These are phyloP conservation scores for Sipunculus nudus DNA, from an alignment of 2,888 invertebrate genomes.

Conservation along the genomic window DNA sequence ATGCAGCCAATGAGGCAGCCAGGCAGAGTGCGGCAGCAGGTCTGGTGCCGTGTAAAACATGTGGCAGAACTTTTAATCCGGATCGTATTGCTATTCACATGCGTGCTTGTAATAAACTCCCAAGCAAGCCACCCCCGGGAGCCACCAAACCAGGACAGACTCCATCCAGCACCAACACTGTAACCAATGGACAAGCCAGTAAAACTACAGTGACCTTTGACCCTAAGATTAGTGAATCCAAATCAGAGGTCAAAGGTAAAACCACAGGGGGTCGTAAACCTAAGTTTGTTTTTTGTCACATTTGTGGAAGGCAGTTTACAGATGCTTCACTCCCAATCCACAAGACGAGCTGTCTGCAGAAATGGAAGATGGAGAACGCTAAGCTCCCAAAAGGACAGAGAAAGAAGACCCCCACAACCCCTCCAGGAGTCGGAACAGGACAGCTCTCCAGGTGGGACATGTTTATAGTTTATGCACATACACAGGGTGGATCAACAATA, in stretches of 20 bases:
- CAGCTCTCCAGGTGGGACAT: too few species aligned
- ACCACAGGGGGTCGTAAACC: too few species aligned
- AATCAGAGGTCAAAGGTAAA: too few species aligned
- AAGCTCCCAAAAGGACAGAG: slow-evolving; percentile 66
- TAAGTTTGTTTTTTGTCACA: slow-evolving; percentile 69
- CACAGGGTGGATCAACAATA: too few species aligned
- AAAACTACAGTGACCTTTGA: too few species aligned
- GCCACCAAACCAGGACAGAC: not conserved
- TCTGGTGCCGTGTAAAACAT: slow-evolving; percentile 29
- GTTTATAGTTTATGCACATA: too few species aligned
- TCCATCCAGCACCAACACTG: too few species aligned
- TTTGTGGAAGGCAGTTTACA: slow-evolving; percentile 75
- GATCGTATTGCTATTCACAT: slow-evolving; percentile 33
- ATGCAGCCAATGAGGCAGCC: slow-evolving; percentile 55
- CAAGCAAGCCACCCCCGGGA: not conserved
- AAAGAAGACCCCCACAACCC: too few species aligned
- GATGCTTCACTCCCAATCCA: slow-evolving; percentile 73
- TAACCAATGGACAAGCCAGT: too few species aligned
- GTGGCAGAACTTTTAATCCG: slow-evolving; percentile 29
- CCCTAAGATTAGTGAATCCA: too few species aligned
- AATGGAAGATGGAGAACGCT: slow-evolving; percentile 72
- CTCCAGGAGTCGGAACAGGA: too few species aligned
- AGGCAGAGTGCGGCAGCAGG: slow-evolving; percentile 19
- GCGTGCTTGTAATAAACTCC: not conserved
- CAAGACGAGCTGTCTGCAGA: slow-evolving; percentile 74